Base-by-base conservation (phyloP, 2,888 invertebrate species). In the Punctoribates punctum region DNA sequence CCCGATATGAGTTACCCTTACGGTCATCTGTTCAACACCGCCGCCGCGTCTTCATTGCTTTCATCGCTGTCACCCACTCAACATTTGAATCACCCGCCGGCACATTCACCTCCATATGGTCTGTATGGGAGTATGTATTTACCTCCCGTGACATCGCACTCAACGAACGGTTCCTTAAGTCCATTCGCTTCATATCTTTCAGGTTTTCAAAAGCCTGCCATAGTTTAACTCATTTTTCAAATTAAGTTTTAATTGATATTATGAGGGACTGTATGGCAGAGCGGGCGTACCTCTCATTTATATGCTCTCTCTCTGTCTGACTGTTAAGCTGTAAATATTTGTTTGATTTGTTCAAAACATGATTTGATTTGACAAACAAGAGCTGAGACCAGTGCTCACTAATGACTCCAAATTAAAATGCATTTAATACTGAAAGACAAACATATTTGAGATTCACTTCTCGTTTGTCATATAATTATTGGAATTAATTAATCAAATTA, bases 101-200 rank as follows among this genome's bases (percentile, higher is more conserved):
- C 54, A 34, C 75, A 65, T 17, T 29, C 46, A 15, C 65, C 48
- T 15, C 46, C 9, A 17, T 78, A 78, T 27, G 77, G 73, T 9
- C 73, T 77, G 73, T 77, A 76, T n/a, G 77, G 78, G 1, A 75
- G 76, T 13, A 77, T 76, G 34, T 34, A 77, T 25, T 78, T 79
- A 54, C 79, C 78, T 1, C 75, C 74, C 1, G 75, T 77, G 11
- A 77, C 76, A 15, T 74, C 78, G 34, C 62, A 34, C 9, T 65
- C 75, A 9, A 74, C 77, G 15, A 74, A 73, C 13, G 75, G 77
- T n/a, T 67, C 73, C 42, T 73, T 83, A 84, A 38, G 57, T 65
- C 77, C 77, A 77, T 80, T 84, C 74, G 83, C 83, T 0, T 81
- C 83, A 23, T 25, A 57, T 25, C n/a, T 80, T n/a, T 57, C 54